Evolutionary conservation across 1,140 invertebrate species (phyloP), one percentile per base, ranked within the genome.

Genomic region (Drosophila fuyamai): DNA sequence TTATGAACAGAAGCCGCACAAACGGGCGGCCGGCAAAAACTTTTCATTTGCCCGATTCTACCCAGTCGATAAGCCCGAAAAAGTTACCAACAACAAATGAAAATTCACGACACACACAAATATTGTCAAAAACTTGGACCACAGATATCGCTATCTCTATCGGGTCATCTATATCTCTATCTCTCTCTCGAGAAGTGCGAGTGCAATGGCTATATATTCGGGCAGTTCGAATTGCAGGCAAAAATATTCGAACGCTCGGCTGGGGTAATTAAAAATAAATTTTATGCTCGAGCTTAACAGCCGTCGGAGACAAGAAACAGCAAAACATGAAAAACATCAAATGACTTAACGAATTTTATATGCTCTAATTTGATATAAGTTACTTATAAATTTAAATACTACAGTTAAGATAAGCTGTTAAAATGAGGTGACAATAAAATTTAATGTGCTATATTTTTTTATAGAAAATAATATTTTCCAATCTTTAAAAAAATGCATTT

Each of bases 81-180:
- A 86, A 65, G 72, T 72, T 71, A 71, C 76, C 58, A 84, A 79
- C 73, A 84, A 84, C 76, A 84, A 80, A 84, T 84, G 71, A 79
- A 84, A 83, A 83, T 80, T 44, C 65, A 79, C 80, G 74, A 79
- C 55, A 57, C 60, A 71, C 58, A 76, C 23, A 79, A 71, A 81
- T 67, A 82, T 71, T 84, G 67, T 74, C 67, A 70, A 78, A 78
- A 86, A 81, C 54, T 63, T 77, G 79, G 44, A 57, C 57, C 50
- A 44, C 61, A 18, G 71, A 47, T 75, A 76, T 59, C 29, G 35
- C 60, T 76, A 57, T 76, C 61, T 76, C 72, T 66, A 75, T 75
- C 38, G 16, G 44, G 27, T 16, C 16, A 65, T 68, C 65, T 68
- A 44, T 75, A 60, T 54, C 51, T 50, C 56, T 61, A 14, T 59